Base-by-base conservation (phyloP, 2,888 invertebrate species). In the Tenthredo notha region DNA sequence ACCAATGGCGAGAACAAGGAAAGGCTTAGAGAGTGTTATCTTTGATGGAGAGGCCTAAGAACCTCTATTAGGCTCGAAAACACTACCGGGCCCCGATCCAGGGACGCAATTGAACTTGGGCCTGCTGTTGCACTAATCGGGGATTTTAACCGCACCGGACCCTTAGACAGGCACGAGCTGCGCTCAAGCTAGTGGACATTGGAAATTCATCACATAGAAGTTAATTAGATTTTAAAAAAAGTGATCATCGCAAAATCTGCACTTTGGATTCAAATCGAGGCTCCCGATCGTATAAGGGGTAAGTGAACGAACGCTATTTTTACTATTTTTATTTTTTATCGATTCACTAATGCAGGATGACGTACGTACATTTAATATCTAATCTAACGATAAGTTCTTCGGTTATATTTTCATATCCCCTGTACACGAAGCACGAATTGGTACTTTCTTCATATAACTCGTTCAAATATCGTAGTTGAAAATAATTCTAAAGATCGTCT, bases 11-110 rank as follows among this genome's bases (percentile, higher is more conserved):
- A 74, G 84, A 86, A 86, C 74, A 85, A 85, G 70, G 61, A 58
- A 85, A 85, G 85, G 85, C 86, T 70, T 85, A 86, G 87, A 88
- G 89, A 89, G 89, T 88, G 90, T 90, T 90, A 90, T 89, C 90
- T 90, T 89, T 91, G 90, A 90, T 89, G 90, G 89, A 89, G 89
- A 90, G 89, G 88, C 89, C 88, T 90, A 89, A 89, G 89, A 90
- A 89, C 89, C 90, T 89, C 89, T 90, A 90, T 90, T 91, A 91
- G 88, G 88, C 87, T 89, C 89, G 87, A 88, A 89, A 90, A 90
- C 89, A 89, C 89, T 90, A 88, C 89, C 88, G 88, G 88, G 88
- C 88, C 88, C 88, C 89, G 74, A 84, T 85, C 86, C 90, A 90
- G 89, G 90, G 90, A 89, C 90, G 90, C 87, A 90, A 86, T 90